Evolutionary conservation across 2,113 vertebrate species (phyloP).

Genomic region (Eublepharis macularius): DNA sequence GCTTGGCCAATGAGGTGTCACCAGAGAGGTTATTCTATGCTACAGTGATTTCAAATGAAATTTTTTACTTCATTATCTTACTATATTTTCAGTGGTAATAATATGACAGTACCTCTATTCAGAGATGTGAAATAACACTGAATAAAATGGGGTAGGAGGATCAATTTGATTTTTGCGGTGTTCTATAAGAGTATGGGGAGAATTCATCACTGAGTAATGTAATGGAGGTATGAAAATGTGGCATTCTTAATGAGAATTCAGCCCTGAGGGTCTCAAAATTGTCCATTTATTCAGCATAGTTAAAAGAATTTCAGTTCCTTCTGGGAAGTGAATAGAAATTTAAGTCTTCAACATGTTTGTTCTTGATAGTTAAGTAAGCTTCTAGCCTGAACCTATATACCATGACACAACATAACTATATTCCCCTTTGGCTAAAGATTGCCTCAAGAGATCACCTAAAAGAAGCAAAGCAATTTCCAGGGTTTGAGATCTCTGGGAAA

Average conservation of each 20-base stretch:
- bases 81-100: constrained; percentile 30
- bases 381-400: too few species aligned
- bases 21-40: constrained; percentile 44
- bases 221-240: not conserved
- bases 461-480: too few species aligned
- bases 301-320: too few species aligned
- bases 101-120: constrained; percentile 36
- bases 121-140: constrained; percentile 42
- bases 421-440: too few species aligned
- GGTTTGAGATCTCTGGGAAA: too few species aligned
- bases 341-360: too few species aligned
- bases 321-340: too few species aligned
- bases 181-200: constrained; percentile 8
- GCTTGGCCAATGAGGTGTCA: constrained; percentile 20
- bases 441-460: too few species aligned
- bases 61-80: constrained; percentile 46
- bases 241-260: not conserved
- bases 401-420: too few species aligned
- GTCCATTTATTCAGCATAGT: too few species aligned
- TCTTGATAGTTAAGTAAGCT: too few species aligned
- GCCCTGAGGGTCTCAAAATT: too few species aligned
- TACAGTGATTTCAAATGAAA: constrained; percentile 47
- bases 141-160: not conserved
- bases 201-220: not conserved
- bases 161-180: constrained; percentile 22